Base-by-base conservation (phyloP, 2,888 invertebrate species). In the Archaeoteleia sp. region DNA sequence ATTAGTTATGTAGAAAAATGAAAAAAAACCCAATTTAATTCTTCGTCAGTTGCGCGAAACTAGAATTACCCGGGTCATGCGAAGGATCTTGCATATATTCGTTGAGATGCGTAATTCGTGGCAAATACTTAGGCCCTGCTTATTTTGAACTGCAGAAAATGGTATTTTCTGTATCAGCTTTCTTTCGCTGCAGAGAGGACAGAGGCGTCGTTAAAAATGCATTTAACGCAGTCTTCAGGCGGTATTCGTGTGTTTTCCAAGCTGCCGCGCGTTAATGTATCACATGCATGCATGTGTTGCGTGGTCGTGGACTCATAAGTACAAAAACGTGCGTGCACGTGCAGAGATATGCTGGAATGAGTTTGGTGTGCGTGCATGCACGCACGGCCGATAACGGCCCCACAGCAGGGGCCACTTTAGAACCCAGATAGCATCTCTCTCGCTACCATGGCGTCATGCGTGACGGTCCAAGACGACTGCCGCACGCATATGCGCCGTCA, bases 341-440 rank as follows among this genome's bases (percentile, higher is more conserved):
- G 66, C 35, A 48, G 17, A 53, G 66, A 58, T 66, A 58, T 37
- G 45, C 51, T 37, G 51, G 45, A 58, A 46, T 46, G 58, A 46
- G 46, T 60, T 66, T 32, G 23, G 53, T 48, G 48, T 40, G 60
- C 60, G 60, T 53, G 66, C 37, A 55, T 67, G 15, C 66, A 55
- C 66, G 60, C 66, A 67, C 54, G 55, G 49, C 35, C 66, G 66
- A 67, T 67, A 67, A 60, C 54, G 40, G 60, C 45, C 49, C 48
- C 9, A 48, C 45, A 58, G 58, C 46, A 45, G 42, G 65, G 51
- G 46, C 65, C 53, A 65, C 58, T 65, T 65, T 65, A 58, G 55
- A 34, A 40, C n/a, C 43, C 3, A 48, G 66, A 67, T 67, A 67
- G 49, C 43, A 67, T 67, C 66, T 32, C 37, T 30, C 48, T 13